phyloP scores from a whole-genome alignment of 1,140 invertebrate species.

The Carposina sasakii region DNA sequence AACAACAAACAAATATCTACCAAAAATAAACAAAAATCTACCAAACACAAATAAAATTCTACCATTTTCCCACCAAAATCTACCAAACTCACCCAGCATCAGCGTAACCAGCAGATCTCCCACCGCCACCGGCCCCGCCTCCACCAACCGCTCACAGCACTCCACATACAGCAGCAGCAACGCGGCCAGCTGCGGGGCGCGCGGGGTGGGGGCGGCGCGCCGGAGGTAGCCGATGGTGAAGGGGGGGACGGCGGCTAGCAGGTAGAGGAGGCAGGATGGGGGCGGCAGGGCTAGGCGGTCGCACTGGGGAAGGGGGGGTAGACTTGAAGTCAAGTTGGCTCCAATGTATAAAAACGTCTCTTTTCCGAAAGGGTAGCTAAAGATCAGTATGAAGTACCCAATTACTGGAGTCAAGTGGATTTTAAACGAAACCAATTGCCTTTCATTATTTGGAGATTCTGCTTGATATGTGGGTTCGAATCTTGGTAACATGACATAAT shows the following conservation, averaged over 20 bases:
- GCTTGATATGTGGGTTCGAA: too few species aligned
- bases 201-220: background rate
- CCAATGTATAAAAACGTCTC: too few species aligned
- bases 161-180: constrained; percentile 24
- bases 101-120: constrained; percentile 20
- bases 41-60: background rate
- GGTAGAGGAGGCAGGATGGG: background rate
- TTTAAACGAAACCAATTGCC: too few species aligned
- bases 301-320: too few species aligned
- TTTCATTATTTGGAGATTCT: too few species aligned
- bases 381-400: too few species aligned
- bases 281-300: constrained; percentile 12
- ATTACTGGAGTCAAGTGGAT: too few species aligned
- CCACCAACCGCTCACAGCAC: constrained; percentile 18
- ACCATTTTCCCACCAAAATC: background rate
- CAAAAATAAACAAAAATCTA: background rate
- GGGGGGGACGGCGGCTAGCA: constrained; percentile 3
- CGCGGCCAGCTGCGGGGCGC: constrained; percentile 4
- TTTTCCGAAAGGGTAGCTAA: too few species aligned
- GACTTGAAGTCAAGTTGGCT: too few species aligned
- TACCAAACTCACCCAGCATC: constrained; percentile 19
- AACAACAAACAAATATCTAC: too few species aligned
- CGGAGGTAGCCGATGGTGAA: constrained; percentile 9
- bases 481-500: too few species aligned
- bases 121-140: constrained; percentile 17